Base-by-base conservation (phyloP, 2,113 vertebrate genomes). In the Archocentrus centrarchus region DNA sequence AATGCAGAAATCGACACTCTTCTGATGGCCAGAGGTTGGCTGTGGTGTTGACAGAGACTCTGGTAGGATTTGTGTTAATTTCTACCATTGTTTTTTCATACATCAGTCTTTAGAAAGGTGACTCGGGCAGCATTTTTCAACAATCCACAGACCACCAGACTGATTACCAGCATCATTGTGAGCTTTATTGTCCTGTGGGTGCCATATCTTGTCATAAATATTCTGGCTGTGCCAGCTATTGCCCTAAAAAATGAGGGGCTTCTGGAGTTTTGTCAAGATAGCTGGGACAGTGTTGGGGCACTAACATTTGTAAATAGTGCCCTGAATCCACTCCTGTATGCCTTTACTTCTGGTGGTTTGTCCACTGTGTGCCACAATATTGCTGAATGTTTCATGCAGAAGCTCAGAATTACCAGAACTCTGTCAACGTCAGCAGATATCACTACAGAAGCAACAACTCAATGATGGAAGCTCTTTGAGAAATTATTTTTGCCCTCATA, bases 301-400 rank as follows among this genome's bases (percentile, higher is more conserved):
- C 3, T 90, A 8, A 80, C 75, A 5, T 88, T 88, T 75, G 30
- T 82, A 7, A 88, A 84, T 14, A 6, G 79, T 41, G 75, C 55
- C 37, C 5, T 90, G 18, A 86, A 93, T 80, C 79, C 86, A 55
- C 9, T 86, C n/a, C 58, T 90, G 22, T 87, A 85, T 53, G 60
- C 78, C 1, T 91, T 90, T 58, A 61, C 88, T 22, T 80, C 59
- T 66, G 17, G 2, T 59, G 39, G 11, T 15, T 24, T 62, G 3
- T 83, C 47, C 50, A 58, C n/a, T 3, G 0, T 22, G 7, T 82
- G 75, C 80, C 70, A 59, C 59, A 30, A 0, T 82, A 57, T 1
- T 17, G 5, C 10, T 7, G 5, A 41, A 53, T 13, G 62, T 57
- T 75, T 80, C 22, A 41, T 0, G 11, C 41, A 55, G 59, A 63